Conservation (phyloP, 2,113 vertebrate species). For the Fregata magnificens region DNA sequence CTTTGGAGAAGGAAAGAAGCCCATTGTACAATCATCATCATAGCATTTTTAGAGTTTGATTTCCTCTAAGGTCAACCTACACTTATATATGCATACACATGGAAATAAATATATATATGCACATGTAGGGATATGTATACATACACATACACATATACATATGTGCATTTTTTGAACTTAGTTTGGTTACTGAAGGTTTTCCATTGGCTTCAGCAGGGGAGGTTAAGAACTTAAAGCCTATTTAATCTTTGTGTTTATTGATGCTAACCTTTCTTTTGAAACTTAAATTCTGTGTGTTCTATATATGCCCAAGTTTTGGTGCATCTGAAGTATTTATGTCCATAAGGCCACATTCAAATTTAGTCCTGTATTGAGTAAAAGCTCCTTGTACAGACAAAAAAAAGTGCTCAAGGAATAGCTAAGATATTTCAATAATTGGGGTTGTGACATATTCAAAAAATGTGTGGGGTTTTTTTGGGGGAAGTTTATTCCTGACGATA, state of each 20-base stretch:
- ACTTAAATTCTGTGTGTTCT: neutral
- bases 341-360: neutral
- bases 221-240: neutral
- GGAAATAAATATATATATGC: neutral
- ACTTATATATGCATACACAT: neutral
- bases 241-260: neutral
- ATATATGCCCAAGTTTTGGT: neutral
- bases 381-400: neutral
- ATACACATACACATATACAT: neutral
- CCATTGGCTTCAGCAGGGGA: neutral
- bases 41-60: neutral
- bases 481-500: neutral
- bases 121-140: neutral
- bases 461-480: fast-evolving
- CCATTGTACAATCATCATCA: neutral
- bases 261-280: neutral
- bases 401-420: neutral
- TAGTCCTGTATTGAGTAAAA: neutral
- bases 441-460: neutral
- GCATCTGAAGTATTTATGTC: neutral
- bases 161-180: neutral
- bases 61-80: neutral
- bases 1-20: neutral
- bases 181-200: neutral
- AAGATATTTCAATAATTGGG: neutral